Evolutionary conservation across 2,113 vertebrate genomes (phyloP), one percentile per base, ranked within the genome.

Genomic region (Fregetta grallaria): DNA sequence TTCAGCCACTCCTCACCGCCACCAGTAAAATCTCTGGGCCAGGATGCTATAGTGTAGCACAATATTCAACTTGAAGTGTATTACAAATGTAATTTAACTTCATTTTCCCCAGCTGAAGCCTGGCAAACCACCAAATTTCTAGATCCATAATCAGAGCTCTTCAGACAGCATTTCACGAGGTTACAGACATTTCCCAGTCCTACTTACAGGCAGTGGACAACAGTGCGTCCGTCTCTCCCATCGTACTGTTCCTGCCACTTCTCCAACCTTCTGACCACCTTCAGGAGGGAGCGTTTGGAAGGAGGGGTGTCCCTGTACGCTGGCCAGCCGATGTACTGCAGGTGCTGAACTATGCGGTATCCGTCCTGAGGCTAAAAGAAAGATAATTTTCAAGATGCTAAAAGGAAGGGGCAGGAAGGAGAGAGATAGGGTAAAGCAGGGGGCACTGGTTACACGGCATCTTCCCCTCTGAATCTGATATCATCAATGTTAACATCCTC

Each of bases 181-280:
- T 23, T 4, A 18, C 27, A 36, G 62, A 3, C 8, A 1, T 13
- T 62, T 27, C 21, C 29, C 61, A 55, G 13, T 5, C 16, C 29
- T 59, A 99, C 99, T 99, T 52, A 99, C 99, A 99, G 98, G 98
- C 99, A 99, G 97, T 99, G 99, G 11, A 99, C 99, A 75, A 99
- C 99, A 0, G 99, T 99, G 66, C 99, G 98, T 7, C 99, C 99
- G 8, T 99, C 99, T 25, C 99, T 98, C 45, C 99, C 99, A 1
- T 99, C 99, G 0, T 99, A 99, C 97, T 99, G 99, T 83, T 99
- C 99, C 97, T 99, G 99, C 99, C 99, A 99, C 97, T 99, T 99
- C 85, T 99, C 99, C 97, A 99, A 91, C 90, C 99, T 97, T 62
- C 99, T 92, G 56, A 99, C 99, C 97, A 99, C 97, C 97, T 99